Percentiles rank a stretch among this genome's conserved stretches.
These are phyloP conservation scores for Sepioteuthis lessoniana DNA, from an alignment of 2,888 invertebrate species.

Conservation along the genomic window DNA sequence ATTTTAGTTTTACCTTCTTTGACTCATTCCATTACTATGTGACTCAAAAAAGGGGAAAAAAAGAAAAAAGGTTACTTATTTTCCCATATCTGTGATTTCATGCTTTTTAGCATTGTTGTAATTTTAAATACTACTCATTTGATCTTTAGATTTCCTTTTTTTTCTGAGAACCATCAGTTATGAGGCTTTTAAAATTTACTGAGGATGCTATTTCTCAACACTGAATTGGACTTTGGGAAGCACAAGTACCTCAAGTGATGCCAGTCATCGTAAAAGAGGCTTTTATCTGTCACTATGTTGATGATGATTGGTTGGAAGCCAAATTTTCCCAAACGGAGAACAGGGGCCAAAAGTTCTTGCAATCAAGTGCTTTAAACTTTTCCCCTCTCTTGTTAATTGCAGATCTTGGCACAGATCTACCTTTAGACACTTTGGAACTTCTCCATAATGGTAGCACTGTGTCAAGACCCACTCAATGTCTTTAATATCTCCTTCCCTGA, in stretches of 20 bases:
- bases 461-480: conserved; percentile 33
- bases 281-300: background rate
- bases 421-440: conserved; percentile 5
- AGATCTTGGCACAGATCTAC: background rate
- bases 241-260: background rate
- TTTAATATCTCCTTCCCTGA: background rate
- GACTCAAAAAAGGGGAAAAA: too few relatives aligned
- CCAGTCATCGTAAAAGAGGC: background rate
- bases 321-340: background rate
- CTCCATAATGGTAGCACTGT: background rate
- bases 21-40: too few relatives aligned
- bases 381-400: background rate
- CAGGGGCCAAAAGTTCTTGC: background rate
- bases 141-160: background rate
- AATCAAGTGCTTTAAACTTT: conserved; percentile 33
- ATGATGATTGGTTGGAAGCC: background rate
- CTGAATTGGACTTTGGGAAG: background rate
- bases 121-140: too few relatives aligned
- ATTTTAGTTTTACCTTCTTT: too few relatives aligned
- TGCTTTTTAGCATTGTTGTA: too few relatives aligned
- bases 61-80: too few relatives aligned
- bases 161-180: background rate
- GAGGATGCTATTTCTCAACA: background rate
- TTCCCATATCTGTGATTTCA: too few relatives aligned
- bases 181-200: background rate